phyloP scores from a whole-genome alignment of 2,888 invertebrate species.

The Yponomeuta malinellus region DNA sequence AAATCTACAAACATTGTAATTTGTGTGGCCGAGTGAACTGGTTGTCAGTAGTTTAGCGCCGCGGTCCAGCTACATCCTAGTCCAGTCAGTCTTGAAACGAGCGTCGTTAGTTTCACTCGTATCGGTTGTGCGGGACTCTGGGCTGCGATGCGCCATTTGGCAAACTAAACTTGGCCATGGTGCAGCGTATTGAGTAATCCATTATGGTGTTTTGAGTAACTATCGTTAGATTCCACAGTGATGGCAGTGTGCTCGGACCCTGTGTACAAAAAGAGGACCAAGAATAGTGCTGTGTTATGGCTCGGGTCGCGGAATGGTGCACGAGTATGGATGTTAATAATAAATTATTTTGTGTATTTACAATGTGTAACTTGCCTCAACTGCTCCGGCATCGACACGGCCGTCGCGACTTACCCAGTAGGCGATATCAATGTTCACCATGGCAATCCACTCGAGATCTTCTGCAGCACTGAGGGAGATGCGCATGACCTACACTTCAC shows the following conservation, averaged over 20 bases:
- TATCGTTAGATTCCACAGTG: not conserved
- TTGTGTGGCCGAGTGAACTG: no score
- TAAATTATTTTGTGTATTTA: not conserved
- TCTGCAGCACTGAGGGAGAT: conserved; percentile 74
- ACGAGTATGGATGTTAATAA: not conserved
- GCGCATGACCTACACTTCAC: conserved; percentile 63
- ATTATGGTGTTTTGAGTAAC: not conserved
- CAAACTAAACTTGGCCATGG: not conserved
- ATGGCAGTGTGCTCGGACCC: not conserved
- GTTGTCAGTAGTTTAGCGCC: no score
- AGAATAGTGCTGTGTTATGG: conserved; percentile 1
- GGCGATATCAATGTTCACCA: conserved; percentile 75
- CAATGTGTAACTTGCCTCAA: not conserved
- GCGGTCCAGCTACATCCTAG: not conserved
- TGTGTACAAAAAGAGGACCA: not conserved
- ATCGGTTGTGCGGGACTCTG: not conserved
- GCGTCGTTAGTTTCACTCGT: not conserved
- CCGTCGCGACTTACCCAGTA: conserved; percentile 64
- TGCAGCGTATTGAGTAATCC: not conserved
- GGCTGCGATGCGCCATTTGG: conserved; percentile 12
- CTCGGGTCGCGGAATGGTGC: not conserved
- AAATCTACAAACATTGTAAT: not conserved
- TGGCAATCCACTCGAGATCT: conserved; percentile 78
- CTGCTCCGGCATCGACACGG: conserved; percentile 27
- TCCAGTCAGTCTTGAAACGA: not conserved